Base-by-base conservation (phyloP, 2,113 vertebrate species). In the Sturnus vulgaris region DNA sequence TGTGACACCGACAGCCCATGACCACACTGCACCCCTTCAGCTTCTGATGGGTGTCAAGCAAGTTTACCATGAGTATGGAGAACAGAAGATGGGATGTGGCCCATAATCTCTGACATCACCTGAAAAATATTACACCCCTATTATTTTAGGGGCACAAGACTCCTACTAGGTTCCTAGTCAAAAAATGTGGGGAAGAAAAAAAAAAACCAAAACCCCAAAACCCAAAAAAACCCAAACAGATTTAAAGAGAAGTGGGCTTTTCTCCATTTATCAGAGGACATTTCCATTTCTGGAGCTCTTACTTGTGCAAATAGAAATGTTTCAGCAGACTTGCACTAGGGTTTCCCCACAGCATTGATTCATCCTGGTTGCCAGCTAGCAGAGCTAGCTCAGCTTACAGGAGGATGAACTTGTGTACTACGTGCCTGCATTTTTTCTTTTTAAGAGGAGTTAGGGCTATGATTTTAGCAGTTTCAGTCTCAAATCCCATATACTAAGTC, bases 21-120 rank as follows among this genome's bases (percentile, higher is more conserved):
- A 12, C 35, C 25, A 24, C 1, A 1, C 23, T 23, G 13, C 3
- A 5, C 21, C 7, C 25, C 49, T 73, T 66, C 0, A 0, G 42
- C 47, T 70, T 66, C 46, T 42, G 59, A 19, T 8, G 9, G 5
- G 6, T 59, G 8, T 50, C 61, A 16, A 37, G 20, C 49, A 86
- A 71, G 12, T 18, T 92, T 52, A 64, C 20, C 10, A 31, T n/a
- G 28, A 89, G 25, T 21, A 71, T 1, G 1, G 40, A 85, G 5
- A 28, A 73, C 66, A 69, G 23, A 80, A 86, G 33, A 33, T 50
- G 42, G 27, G 18, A 72, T 64, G 35, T 46, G 12, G 22, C 16
- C 75, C 52, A 22, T n/a, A 73, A 18, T 22, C 59, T 61, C 63
- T 5, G 15, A 18, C 30, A 82, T 24, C 21, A 28, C 27, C 1